Conservation (phyloP, 2,797 vertebrate genomes). For the Brachyrhaphis roseni region DNA sequence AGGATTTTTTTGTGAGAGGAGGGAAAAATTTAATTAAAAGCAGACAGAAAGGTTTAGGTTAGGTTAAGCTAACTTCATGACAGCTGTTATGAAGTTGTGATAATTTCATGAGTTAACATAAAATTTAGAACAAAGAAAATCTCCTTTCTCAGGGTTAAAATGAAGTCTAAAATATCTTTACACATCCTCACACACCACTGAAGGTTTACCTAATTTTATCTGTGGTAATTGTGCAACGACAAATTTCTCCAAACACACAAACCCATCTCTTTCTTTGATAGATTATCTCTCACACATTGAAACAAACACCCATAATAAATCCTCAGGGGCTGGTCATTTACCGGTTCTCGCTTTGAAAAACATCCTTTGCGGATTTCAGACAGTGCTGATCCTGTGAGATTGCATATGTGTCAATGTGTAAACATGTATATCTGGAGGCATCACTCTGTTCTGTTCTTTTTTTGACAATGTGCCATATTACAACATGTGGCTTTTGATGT, state of each 20-base stretch:
- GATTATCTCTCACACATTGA: slow-evolving; percentile 8
- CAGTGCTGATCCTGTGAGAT: slow-evolving; percentile 69
- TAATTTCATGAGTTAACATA: not conserved
- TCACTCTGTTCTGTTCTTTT: slow-evolving; percentile 68
- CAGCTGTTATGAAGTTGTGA: too few species aligned
- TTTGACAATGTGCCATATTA: slow-evolving; percentile 48
- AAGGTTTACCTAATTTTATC: not conserved
- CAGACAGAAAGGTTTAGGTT: not conserved
- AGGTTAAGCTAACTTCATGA: too few species aligned
- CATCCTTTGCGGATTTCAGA: slow-evolving; percentile 65
- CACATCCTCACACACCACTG: not conserved
- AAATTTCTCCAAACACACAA: slow-evolving; percentile 32
- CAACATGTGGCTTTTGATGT: slow-evolving; percentile 48
- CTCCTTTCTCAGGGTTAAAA: not conserved
- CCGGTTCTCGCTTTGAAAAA: slow-evolving; percentile 64
- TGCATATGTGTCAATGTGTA: slow-evolving; percentile 69
- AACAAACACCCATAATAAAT: slow-evolving; percentile 41
- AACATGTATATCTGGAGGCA: slow-evolving; percentile 66
- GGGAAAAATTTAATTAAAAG: not conserved
- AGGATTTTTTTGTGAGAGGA: not conserved
- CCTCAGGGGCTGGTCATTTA: slow-evolving; percentile 42
- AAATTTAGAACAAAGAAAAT: not conserved
- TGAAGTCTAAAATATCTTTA: not conserved
- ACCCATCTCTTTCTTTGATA: slow-evolving; percentile 22
- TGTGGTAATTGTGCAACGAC: slow-evolving; percentile 29